Evolutionary conservation across 2,113 vertebrate genomes (phyloP).

Genomic region (Pimephales promelas): DNA sequence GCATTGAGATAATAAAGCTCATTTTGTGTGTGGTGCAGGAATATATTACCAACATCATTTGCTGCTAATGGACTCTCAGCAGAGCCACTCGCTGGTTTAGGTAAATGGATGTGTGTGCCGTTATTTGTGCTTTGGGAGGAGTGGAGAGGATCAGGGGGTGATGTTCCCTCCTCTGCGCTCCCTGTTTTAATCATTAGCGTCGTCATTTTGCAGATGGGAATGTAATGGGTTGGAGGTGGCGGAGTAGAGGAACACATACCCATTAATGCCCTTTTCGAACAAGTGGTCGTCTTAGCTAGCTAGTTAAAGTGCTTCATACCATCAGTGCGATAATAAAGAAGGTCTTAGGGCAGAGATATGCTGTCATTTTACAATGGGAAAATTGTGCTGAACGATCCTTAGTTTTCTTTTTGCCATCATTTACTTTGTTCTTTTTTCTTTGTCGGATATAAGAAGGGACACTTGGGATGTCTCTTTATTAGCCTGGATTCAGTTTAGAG

Average conservation of each 20-base stretch:
- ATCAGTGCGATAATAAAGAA: constrained; percentile 41
- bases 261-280: constrained; percentile 59
- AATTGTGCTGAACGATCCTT: background rate
- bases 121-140: constrained; percentile 57
- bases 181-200: constrained; percentile 58
- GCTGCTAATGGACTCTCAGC: constrained; percentile 57
- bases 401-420: background rate
- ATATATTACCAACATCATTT: constrained; percentile 51
- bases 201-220: constrained; percentile 56
- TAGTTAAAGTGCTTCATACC: constrained; percentile 47
- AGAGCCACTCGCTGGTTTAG: constrained; percentile 52
- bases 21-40: constrained; percentile 20
- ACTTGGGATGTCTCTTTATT: background rate
- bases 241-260: constrained; percentile 44
- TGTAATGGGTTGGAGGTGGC: constrained; percentile 52
- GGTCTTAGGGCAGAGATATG: constrained; percentile 33
- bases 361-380: constrained; percentile 14
- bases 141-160: constrained; percentile 40
- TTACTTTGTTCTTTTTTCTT: background rate
- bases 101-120: constrained; percentile 54
- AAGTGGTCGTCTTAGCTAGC: constrained; percentile 49
- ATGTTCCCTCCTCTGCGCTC: constrained; percentile 52
- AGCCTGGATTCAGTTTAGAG: background rate
- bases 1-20: constrained; percentile 21
- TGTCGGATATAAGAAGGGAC: background rate